phyloP scores from a whole-genome alignment of 2,797 vertebrate species.

The Agapornis canus region DNA sequence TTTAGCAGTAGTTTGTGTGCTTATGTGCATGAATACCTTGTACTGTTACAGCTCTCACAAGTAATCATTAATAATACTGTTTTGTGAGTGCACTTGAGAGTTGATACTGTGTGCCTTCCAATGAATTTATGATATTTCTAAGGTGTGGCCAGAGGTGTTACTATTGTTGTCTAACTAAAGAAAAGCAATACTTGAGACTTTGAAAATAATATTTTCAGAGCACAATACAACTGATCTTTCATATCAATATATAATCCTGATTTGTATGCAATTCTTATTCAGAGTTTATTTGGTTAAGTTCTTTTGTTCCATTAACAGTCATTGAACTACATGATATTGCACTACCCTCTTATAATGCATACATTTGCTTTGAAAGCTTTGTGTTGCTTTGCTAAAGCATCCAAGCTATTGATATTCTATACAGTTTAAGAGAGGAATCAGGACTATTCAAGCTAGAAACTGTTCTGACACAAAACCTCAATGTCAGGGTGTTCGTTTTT shows the following conservation, averaged over 20 bases:
- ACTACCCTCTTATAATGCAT: not conserved
- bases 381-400: not conserved
- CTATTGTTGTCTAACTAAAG: not conserved
- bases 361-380: not conserved
- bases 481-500: not conserved
- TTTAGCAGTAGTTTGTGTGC: not conserved
- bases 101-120: not conserved
- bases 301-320: not conserved
- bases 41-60: not conserved
- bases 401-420: not conserved
- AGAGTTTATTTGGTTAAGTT: not conserved
- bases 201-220: not conserved
- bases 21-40: not conserved
- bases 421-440: not conserved
- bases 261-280: not conserved
- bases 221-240: not conserved
- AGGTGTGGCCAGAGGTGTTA: not conserved
- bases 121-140: not conserved
- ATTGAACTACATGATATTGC: not conserved
- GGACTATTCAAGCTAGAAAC: not conserved
- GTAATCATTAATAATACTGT: not conserved
- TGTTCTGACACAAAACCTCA: not conserved
- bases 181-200: not conserved
- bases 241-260: not conserved
- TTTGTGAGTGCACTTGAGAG: not conserved